Conservation (phyloP, 2,888 invertebrate genomes). For the Limulus polyphemus region DNA sequence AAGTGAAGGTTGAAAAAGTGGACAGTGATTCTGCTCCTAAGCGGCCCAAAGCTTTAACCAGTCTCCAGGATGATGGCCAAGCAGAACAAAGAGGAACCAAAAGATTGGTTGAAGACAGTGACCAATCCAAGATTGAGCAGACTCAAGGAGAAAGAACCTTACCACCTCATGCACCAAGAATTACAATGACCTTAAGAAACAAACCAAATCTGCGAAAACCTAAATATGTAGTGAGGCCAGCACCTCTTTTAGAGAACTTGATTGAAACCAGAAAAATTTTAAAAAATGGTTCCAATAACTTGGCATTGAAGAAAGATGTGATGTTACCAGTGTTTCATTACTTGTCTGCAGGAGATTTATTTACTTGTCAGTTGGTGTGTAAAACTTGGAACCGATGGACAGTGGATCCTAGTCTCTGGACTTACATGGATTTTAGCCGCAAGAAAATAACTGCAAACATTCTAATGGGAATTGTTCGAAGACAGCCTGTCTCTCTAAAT, state of each 20-base stretch:
- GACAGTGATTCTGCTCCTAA: slow-evolving; percentile 10
- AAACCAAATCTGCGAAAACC: slow-evolving; percentile 27
- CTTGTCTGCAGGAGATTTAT: slow-evolving; percentile 43
- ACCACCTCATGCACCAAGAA: slow-evolving; percentile 13
- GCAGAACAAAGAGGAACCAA: not conserved
- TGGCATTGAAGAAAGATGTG: slow-evolving; percentile 31
- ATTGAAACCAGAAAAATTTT: slow-evolving; percentile 14
- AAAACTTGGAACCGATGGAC: slow-evolving; percentile 75
- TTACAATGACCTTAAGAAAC: slow-evolving; percentile 14
- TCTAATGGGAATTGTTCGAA: slow-evolving; percentile 66
- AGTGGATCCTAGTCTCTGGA: slow-evolving; percentile 73
- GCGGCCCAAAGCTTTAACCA: not conserved
- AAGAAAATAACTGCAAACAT: slow-evolving; percentile 44
- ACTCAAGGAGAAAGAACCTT: slow-evolving; percentile 5
- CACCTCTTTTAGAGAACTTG: slow-evolving; percentile 21
- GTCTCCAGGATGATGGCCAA: slow-evolving; percentile 12
- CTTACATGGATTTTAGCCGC: slow-evolving; percentile 62
- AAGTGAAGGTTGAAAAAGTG: slow-evolving; percentile 10
- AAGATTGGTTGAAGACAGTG: not conserved
- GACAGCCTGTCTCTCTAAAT: slow-evolving; percentile 71
- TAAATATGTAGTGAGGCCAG: slow-evolving; percentile 27
- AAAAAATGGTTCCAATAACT: slow-evolving; percentile 17
- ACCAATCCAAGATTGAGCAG: not conserved
- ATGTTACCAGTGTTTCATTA: slow-evolving; percentile 39
- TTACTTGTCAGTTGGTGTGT: slow-evolving; percentile 57